Base-by-base conservation (phyloP, 2,797 vertebrate species). In the Luscinia luscinia region DNA sequence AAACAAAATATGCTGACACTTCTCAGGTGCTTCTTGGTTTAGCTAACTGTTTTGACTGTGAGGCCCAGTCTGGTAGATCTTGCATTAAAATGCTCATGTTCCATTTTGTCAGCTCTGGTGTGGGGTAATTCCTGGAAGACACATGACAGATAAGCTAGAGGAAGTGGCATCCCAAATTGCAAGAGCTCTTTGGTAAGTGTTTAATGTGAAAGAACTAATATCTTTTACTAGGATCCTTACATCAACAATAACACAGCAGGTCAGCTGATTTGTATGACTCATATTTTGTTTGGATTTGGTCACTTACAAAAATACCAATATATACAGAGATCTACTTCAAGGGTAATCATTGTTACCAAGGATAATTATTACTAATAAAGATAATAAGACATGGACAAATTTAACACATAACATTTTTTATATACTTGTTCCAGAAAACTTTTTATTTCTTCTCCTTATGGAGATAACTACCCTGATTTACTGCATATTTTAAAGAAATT, bases 301-400 rank as follows among this genome's bases (percentile, higher is more conserved):
- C 30, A 43, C 0, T 0, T 0, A 4, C 14, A 52, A 26, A 5
- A 62, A 23, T 34, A 26, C 12, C 21, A 68, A 34, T 3, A 26
- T 8, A 52, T 30, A 45, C 9, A 73, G 23, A 76, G 32, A 49
- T 73, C 45, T 36, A 6, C 19, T 41, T 78, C 41, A 36, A 38
- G 34, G 20, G 9, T 68, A 34, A 70, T 66, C 3, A n/a, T 43
- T 70, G 19, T 70, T 91, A 61, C 36, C 30, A 68, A 52, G 4
- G 34, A 38, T 73, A 83, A 48, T 38, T 19, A 26, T 77, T 62
- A n/a, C 5, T 63, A 28, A 72, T 40, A 62, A 67, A n/a, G 28
- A 63, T 57, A 76, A 34, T 32, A 40, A 64, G n/a, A 11, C 21
- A 52, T 22, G 22, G 32, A 54, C 22, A 64, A 49, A 9, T 80